Conservation (phyloP, 2,113 vertebrate genomes). For the Protobothrops mucrosquamatus region DNA sequence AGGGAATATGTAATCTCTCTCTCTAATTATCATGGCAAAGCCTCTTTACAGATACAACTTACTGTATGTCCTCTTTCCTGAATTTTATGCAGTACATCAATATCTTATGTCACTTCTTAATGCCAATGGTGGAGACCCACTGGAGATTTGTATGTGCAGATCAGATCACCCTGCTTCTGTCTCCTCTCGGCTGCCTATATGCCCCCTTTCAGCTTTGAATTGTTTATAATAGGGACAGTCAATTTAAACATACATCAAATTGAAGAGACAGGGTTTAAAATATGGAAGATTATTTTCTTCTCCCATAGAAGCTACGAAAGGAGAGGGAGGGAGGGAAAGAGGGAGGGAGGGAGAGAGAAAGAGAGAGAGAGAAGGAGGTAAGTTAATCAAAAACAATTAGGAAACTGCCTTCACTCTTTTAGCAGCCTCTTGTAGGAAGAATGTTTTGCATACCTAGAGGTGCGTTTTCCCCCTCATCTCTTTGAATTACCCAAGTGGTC, state of each 20-base stretch:
- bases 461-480: slow-evolving; percentile 73
- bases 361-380: neutral
- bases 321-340: neutral
- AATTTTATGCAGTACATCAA: neutral
- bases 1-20: slow-evolving; percentile 54
- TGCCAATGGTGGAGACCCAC: slow-evolving; percentile 39
- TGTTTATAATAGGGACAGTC: slow-evolving; percentile 56
- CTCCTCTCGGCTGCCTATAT: neutral
- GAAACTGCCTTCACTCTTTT: slow-evolving; percentile 53
- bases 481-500: slow-evolving; percentile 74
- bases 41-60: slow-evolving; percentile 52
- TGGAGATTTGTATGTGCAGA: neutral
- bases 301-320: slow-evolving; percentile 19
- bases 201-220: neutral
- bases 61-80: too few species aligned
- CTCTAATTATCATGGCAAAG: slow-evolving; percentile 64
- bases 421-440: slow-evolving; percentile 50
- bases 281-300: slow-evolving; percentile 20
- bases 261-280: slow-evolving; percentile 48
- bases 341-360: neutral
- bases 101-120: slow-evolving; percentile 43
- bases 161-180: neutral
- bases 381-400: slow-evolving; percentile 51
- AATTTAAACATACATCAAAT: slow-evolving; percentile 33
- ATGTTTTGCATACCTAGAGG: slow-evolving; percentile 68